Base-by-base conservation (phyloP, 1,140 invertebrate species). In the Bombus confusus region DNA sequence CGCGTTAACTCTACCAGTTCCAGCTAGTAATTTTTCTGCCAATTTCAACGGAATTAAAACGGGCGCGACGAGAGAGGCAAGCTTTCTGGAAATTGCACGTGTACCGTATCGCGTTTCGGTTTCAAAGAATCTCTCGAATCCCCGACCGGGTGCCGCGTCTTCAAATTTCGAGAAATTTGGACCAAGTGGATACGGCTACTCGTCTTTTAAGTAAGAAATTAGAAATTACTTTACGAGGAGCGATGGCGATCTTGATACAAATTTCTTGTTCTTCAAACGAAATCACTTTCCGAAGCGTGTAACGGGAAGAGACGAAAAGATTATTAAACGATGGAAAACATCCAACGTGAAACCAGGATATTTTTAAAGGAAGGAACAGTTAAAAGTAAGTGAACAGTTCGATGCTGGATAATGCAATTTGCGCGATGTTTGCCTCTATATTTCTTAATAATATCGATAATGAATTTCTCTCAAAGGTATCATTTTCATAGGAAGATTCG, bases 1-100 rank as follows among this genome's bases (percentile, higher is more conserved):
- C 25, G 10, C 52, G 79, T 31, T 81, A 81, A 81, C 73, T 81
- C 52, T 39, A 72, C 72, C 41, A 81, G 73, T 4, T 3, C 34
- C 22, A 28, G 37, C 37, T 12, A 25, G 28, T 71, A 59, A 72
- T 81, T 62, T 72, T 81, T 81, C 64, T 28, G 28, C 37, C 47
- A 72, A 69, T 80, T 72, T 43, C 28, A 13, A 52, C 47, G 18
- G 18, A n/a, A 68, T 15, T 57, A 47, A 22, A 80, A 62, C 79
- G 43, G 37, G 31, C 37, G 28, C 25, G 22, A 59, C 57, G 57
- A 28, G 28, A 10, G 28, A n/a, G 59, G 10, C 2, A 62, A 28
- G 37, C 52, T 15, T 68, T 71, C 28, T 13, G 28, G 10, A 66
- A 82, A 75, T 75, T 75, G 5, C 18, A 12, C 47, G 47, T 9